Evolutionary conservation across 2,797 vertebrate genomes (phyloP).

Genomic region (Hozukius guyotensis): DNA sequence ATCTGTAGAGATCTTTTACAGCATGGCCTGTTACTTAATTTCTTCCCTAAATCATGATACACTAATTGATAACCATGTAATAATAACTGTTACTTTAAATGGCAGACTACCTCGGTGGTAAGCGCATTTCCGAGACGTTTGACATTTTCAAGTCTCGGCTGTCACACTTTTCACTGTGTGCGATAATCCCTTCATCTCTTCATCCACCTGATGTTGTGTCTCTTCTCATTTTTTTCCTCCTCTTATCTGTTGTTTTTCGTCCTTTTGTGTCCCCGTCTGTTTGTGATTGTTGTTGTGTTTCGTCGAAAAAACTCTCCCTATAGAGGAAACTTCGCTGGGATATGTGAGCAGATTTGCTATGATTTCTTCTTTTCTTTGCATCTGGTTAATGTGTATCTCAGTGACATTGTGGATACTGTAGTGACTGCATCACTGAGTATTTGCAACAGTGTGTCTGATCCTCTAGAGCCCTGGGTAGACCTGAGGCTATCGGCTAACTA

Average conservation of each 20-base stretch:
- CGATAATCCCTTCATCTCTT: constrained; percentile 55
- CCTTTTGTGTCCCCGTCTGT: constrained; percentile 73
- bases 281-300: constrained; percentile 74
- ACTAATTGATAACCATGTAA: not conserved
- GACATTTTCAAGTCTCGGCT: constrained; percentile 53
- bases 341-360: constrained; percentile 94
- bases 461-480: constrained; percentile 26
- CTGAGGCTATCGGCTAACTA: constrained; percentile 2
- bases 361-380: constrained; percentile 73
- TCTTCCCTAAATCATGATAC: not conserved
- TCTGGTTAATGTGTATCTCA: constrained; percentile 66
- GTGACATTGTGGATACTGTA: constrained; percentile 43
- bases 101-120: not conserved
- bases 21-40: not conserved
- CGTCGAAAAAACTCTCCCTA: constrained; percentile 75
- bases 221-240: constrained; percentile 71
- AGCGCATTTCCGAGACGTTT: constrained; percentile 10
- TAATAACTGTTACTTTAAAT: not conserved
- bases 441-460: constrained; percentile 40
- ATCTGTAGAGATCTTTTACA: not conserved
- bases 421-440: constrained; percentile 48
- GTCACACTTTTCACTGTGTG: constrained; percentile 71
- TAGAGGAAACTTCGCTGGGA: constrained; percentile 99
- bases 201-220: constrained; percentile 77
- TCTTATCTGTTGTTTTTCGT: constrained; percentile 78